Evolutionary conservation across 1,140 invertebrate genomes (phyloP).

Genomic region (Drosophila tsacasi): DNA sequence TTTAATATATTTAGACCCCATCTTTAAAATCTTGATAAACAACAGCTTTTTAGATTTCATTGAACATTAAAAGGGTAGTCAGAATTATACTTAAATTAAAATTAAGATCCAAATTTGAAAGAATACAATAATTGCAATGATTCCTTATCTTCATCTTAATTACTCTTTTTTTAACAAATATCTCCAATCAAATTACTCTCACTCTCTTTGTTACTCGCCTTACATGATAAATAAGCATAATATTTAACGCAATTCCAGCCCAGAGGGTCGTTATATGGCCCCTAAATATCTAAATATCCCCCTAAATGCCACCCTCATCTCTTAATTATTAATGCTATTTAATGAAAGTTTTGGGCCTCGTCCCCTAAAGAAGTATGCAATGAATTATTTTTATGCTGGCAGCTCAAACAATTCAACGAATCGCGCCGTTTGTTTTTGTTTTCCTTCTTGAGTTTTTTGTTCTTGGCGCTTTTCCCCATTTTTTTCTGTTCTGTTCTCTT

Average conservation of each 20-base stretch:
- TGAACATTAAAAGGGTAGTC: neutral
- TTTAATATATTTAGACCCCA: neutral
- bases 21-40: neutral
- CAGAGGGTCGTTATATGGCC: slow-evolving; percentile 78
- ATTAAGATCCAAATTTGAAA: neutral
- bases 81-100: neutral
- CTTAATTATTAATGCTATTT: slow-evolving; percentile 78
- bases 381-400: slow-evolving; percentile 75
- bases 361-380: slow-evolving; percentile 64
- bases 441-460: slow-evolving; percentile 42
- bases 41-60: neutral
- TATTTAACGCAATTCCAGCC: slow-evolving; percentile 65
- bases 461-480: slow-evolving; percentile 33
- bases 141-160: neutral
- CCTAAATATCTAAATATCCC: slow-evolving; percentile 32
- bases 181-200: neutral
- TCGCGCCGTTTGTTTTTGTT: slow-evolving; percentile 49
- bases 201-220: neutral
- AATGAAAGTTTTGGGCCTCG: slow-evolving; percentile 62
- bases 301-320: slow-evolving; percentile 49
- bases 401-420: slow-evolving; percentile 54
- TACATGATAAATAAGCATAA: slow-evolving; percentile 17
- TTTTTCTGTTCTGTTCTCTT: slow-evolving; percentile 8
- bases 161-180: neutral
- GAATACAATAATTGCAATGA: neutral